Conservation (phyloP, 2,113 vertebrate genomes). For the Sinosuthora webbiana region DNA sequence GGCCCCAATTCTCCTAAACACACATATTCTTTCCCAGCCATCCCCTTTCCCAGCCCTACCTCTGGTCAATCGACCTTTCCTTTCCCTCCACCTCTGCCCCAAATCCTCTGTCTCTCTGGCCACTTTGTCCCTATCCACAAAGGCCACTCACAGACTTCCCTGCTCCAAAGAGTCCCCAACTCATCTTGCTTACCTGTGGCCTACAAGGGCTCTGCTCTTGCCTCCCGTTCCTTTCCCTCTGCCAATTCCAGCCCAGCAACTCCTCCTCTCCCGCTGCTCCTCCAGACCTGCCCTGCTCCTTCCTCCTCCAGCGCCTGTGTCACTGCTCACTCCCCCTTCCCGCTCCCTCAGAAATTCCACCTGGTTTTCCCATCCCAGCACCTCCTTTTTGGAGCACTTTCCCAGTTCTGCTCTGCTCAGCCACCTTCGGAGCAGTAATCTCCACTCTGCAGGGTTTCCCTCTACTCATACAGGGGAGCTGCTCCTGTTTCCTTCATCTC, state of each 20-base stretch:
- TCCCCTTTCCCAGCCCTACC: neutral
- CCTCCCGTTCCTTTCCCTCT: neutral
- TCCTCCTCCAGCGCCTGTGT: neutral
- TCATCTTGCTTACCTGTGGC: neutral
- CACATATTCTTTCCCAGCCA: rapidly evolving
- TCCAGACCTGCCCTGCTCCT: neutral
- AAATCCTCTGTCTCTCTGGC: neutral
- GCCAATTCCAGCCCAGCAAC: neutral
- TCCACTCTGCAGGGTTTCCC: neutral
- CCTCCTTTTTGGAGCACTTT: neutral
- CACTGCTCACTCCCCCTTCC: neutral
- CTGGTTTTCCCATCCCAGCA: neutral
- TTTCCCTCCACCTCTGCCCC: neutral
- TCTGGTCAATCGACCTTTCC: rapidly evolving
- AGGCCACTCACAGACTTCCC: neutral
- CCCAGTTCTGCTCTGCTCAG: neutral
- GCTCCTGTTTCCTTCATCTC: neutral
- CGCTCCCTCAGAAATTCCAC: neutral
- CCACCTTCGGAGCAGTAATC: neutral
- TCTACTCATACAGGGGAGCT: neutral
- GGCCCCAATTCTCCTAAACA: neutral
- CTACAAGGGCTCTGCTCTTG: rapidly evolving
- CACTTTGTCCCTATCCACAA: neutral
- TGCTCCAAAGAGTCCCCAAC: neutral
- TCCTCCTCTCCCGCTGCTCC: neutral